These are phyloP conservation scores for Sebastes steindachneri DNA, from an alignment of 2,797 vertebrate species.

Conservation along the genomic window DNA sequence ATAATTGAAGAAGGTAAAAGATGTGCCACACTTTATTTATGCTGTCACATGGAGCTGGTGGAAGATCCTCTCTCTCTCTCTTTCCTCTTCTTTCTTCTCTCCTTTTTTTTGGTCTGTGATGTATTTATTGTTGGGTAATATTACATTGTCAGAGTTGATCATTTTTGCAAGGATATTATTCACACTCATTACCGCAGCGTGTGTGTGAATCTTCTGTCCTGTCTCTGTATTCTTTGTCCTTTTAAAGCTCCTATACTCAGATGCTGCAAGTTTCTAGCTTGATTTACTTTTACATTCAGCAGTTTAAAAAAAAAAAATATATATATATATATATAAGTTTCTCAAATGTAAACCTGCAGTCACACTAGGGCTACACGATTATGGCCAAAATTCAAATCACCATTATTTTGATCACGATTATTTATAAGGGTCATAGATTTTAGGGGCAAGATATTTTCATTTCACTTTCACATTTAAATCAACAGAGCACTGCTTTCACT, in stretches of 20 bases:
- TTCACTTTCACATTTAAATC: too few species aligned
- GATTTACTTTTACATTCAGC: neutral
- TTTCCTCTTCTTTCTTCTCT: constrained; percentile 22
- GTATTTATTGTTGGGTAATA: constrained; percentile 80
- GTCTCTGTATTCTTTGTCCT: neutral
- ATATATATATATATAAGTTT: neutral
- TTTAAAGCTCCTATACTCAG: neutral
- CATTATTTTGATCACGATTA: too few species aligned
- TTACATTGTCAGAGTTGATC: constrained; percentile 76
- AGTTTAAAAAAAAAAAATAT: neutral
- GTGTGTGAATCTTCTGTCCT: neutral
- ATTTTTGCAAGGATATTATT: constrained; percentile 70
- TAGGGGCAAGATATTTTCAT: too few species aligned
- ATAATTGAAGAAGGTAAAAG: constrained; percentile 89
- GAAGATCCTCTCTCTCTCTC: constrained; percentile 59
- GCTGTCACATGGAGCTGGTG: constrained; percentile 74
- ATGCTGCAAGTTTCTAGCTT: neutral
- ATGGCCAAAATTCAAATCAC: too few species aligned
- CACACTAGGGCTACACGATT: too few species aligned
- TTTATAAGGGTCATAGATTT: too few species aligned
- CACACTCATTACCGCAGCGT: constrained; percentile 29
- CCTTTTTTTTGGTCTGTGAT: constrained; percentile 51
- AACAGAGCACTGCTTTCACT: too few species aligned
- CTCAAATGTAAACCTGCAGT: neutral
- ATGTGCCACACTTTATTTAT: constrained; percentile 86